A percentile compares a stretch with the other conserved stretches of the same genome.
Conservation (phyloP, 2,797 vertebrate species). For the Myotis pilosus region DNA sequence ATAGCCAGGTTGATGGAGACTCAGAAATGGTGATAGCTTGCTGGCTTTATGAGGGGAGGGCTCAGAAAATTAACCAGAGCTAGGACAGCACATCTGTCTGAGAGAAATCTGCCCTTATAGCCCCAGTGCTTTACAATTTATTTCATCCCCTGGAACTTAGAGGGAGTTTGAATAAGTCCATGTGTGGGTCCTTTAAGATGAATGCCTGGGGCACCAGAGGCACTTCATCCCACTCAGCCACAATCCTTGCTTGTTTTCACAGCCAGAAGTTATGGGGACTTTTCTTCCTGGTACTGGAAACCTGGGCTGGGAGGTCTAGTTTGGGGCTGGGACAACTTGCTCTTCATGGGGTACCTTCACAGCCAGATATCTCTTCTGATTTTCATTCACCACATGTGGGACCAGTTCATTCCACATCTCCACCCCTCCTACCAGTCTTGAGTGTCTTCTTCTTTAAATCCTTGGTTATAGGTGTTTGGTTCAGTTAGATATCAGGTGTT, state of each 20-base stretch:
- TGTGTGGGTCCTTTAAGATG: background rate
- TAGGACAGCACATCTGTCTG: background rate
- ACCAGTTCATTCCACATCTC: background rate
- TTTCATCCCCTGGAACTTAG: background rate
- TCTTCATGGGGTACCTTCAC: background rate
- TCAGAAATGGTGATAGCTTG: too few species aligned
- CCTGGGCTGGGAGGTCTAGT: background rate
- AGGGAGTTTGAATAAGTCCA: background rate
- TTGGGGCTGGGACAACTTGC: background rate
- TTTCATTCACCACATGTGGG: background rate
- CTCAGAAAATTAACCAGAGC: background rate
- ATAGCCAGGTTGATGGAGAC: background rate
- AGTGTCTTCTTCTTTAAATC: background rate
- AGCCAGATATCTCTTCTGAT: background rate
- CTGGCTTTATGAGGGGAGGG: background rate
- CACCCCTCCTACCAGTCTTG: background rate
- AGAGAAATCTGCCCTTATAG: background rate
- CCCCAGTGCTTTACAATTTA: background rate
- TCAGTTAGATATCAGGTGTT: background rate
- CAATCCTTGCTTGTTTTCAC: background rate
- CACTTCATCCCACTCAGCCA: background rate
- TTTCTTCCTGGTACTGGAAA: background rate
- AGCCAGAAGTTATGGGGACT: background rate
- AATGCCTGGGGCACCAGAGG: background rate
- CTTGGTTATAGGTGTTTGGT: background rate